A percentile compares a stretch with the other conserved stretches of the same genome.
phyloP scores from a whole-genome alignment of 2,888 invertebrate genomes.

The Ellobium chinense region DNA sequence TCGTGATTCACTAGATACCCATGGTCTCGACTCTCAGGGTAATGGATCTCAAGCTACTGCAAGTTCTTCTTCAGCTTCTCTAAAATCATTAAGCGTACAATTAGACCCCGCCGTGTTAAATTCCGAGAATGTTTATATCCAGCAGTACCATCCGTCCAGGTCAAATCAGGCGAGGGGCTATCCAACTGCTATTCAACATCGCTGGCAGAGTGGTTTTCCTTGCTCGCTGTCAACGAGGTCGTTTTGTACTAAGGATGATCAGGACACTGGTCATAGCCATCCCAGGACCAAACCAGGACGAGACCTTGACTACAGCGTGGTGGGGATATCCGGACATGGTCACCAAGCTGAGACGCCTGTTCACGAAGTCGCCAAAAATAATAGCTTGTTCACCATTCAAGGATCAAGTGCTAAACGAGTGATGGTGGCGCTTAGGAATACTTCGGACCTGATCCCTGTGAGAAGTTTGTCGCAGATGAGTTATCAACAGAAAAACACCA shows the following conservation, averaged over 20 bases:
- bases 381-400: slow-evolving; percentile 13
- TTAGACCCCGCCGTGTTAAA: background rate
- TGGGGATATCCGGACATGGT: background rate
- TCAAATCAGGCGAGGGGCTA: background rate
- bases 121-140: background rate
- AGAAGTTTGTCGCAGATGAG: background rate
- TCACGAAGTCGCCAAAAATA: background rate
- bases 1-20: background rate
- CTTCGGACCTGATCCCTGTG: slow-evolving; percentile 31
- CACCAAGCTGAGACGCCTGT: background rate
- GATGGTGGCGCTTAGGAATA: slow-evolving; percentile 21
- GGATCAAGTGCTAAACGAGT: background rate
- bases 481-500: slow-evolving; percentile 33
- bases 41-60: background rate
- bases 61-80: background rate
- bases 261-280: background rate
- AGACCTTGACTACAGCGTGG: slow-evolving; percentile 7
- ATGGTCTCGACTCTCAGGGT: background rate
- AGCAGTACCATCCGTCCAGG: background rate
- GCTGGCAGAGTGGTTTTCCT: background rate
- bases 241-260: background rate
- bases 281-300: background rate
- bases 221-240: background rate
- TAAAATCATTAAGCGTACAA: too few relatives aligned
- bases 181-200: background rate